Base-by-base conservation (phyloP, 2,888 invertebrate genomes). In the Caenorhabditis sulstoni region DNA sequence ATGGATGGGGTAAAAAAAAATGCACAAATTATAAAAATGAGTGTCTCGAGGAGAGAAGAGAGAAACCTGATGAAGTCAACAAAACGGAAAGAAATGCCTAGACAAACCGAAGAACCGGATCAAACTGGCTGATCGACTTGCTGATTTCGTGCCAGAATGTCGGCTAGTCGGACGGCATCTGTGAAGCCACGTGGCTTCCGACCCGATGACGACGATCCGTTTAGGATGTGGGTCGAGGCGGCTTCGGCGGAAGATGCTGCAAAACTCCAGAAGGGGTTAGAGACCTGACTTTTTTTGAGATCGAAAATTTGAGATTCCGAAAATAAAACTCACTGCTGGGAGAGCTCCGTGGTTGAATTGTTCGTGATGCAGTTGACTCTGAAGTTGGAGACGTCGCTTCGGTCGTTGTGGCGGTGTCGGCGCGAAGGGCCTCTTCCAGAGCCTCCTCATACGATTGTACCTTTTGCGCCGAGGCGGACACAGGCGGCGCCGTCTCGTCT, bases 121-220 rank as follows among this genome's bases (percentile, higher is more conserved):
- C 49, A 78, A 16, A 78, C 78, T 2, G 78, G 67, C 22, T 73
- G 62, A 44, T 66, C 44, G 16, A 53, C 53, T 35, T 71, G 68
- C 23, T 78, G 71, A 45, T 73, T 78, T 9, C 73, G 29, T 1
- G 78, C 71, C 18, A 85, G 65, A 16, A 78, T 64, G 49, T 86
- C 86, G 61, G 84, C 85, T 9, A 86, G 74, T 35, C 85, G 65
- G 23, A 85, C 82, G 22, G 86, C 86, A 44, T 86, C 85, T 0
- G 85, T 81, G 82, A 86, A 86, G 9, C 81, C 81, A 47, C 83
- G 76, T 52, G 86, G 86, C 55, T 77, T 75, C 9, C 14, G 11
- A 3, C 41, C 41, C 12, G 53, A 59, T n/a, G 79, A 41, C 35
- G 76, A 64, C 16, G 66, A 3, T 3, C 81, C 81, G 59, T 82